Base-by-base conservation (phyloP, 1,140 invertebrate species). In the Drosophila ohnishii region DNA sequence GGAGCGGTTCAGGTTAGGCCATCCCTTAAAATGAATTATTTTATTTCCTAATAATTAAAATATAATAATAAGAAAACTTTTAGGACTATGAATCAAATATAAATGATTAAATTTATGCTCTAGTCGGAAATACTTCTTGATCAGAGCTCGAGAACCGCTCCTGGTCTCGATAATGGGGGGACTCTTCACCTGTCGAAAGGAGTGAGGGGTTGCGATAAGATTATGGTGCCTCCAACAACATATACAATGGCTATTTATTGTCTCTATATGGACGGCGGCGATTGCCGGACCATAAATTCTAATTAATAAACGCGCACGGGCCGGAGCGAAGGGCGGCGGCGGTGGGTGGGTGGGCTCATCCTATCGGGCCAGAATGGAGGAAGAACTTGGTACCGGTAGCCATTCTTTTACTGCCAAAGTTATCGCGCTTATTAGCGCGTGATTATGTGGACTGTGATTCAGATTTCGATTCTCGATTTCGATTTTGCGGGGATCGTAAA, bases 211-310 rank as follows among this genome's bases (percentile, higher is more conserved):
- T 14, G 25, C 47, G 83, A 86, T 86, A 70, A 86, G 83, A 86
- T 86, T 76, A 59, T 37, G 57, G 28, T 19, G 42, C 35, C 22
- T 47, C 61, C 53, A 56, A 56, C 63, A 70, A 63, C 65, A 50
- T 69, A 69, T 82, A 66, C 80, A 75, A 79, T 53, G 75, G 79
- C 83, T 72, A 82, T 86, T 87, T 87, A 87, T 86, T 86, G 79
- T 87, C 63, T 85, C 56, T 77, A 65, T 62, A 59, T 75, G 65
- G 65, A 73, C 40, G 60, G 60, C 64, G 44, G 34, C 72, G 64
- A 74, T 70, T 66, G 78, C 25, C 74, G 57, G 56, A 59, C 51
- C 58, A 88, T 87, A 87, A 87, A 87, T 87, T 87, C 84, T 83
- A 87, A 87, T 87, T 87, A 87, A 87, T 83, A 87, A 87, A 66